Evolutionary conservation across 2,888 invertebrate species (phyloP).

Genomic region (Platynereis dumerilii): DNA sequence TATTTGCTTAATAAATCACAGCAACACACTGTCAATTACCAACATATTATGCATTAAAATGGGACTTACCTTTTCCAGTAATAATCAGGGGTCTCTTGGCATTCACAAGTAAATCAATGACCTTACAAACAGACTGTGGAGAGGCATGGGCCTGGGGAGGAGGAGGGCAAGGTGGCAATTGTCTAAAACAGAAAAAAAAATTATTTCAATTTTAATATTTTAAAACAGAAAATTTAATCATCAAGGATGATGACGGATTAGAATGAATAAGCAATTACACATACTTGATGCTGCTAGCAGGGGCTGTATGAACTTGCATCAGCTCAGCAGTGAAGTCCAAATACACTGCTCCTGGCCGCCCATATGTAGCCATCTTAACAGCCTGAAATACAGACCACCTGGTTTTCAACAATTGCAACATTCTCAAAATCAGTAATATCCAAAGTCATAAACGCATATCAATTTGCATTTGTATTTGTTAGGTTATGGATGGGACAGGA

Average conservation of each 20-base stretch:
- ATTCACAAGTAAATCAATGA: conserved; percentile 72
- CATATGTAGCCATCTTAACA: conserved; percentile 80
- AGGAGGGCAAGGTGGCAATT: conserved; percentile 55
- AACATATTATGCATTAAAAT: too few relatives aligned
- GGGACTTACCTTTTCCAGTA: conserved; percentile 78
- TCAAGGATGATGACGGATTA: too few relatives aligned
- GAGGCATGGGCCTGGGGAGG: conserved; percentile 77
- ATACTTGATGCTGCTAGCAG: conserved; percentile 13
- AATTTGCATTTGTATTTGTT: too few relatives aligned
- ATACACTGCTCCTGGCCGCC: conserved; percentile 88
- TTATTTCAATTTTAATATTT: background rate
- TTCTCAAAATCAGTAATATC: too few relatives aligned
- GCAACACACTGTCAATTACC: too few relatives aligned
- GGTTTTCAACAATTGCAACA: background rate
- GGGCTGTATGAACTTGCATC: conserved; percentile 44
- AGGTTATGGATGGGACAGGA: too few relatives aligned
- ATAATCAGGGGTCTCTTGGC: conserved; percentile 86
- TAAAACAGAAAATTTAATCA: too few relatives aligned
- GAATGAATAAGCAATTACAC: conserved; percentile 4
- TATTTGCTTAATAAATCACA: too few relatives aligned
- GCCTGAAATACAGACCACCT: conserved; percentile 68
- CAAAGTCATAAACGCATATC: too few relatives aligned
- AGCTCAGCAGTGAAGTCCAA: conserved; percentile 89
- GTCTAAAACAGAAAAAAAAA: conserved; percentile 15
- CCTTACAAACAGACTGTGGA: conserved; percentile 72